Percentiles rank a stretch among this genome's conserved stretches.
Evolutionary conservation across 2,797 vertebrate genomes (phyloP).

Genomic region (Anguilla obscura): DNA sequence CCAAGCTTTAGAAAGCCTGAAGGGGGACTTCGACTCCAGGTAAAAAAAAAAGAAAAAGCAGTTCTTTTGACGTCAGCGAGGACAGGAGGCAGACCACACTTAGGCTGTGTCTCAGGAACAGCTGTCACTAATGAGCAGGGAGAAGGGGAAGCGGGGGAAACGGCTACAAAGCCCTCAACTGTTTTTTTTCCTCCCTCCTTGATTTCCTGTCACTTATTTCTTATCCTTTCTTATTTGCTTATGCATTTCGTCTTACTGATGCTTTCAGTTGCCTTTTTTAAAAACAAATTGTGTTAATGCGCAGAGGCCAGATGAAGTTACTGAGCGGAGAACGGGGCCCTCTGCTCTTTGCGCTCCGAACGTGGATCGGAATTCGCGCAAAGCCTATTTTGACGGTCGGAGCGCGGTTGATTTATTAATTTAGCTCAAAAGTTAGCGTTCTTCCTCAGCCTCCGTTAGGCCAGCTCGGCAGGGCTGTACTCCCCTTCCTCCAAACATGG

Average conservation of each 20-base stretch:
- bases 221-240: background rate
- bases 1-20: background rate
- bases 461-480: too few relatives aligned
- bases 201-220: background rate
- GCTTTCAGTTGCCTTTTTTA: background rate
- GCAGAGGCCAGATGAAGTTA: background rate
- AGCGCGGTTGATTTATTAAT: background rate
- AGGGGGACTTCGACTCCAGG: background rate
- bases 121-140: background rate
- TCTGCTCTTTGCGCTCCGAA: background rate
- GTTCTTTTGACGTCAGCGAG: background rate
- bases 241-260: background rate
- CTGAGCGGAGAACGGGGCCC: background rate
- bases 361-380: background rate
- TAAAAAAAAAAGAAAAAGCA: background rate
- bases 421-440: background rate
- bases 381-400: background rate
- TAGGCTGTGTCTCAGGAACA: background rate
- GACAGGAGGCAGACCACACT: background rate
- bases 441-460: background rate
- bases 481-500: background rate
- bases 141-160: background rate
- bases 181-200: background rate
- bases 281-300: background rate
- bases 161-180: background rate